These are phyloP conservation scores for Drosophila prolongata DNA, from an alignment of 2,888 invertebrate species.

Conservation along the genomic window DNA sequence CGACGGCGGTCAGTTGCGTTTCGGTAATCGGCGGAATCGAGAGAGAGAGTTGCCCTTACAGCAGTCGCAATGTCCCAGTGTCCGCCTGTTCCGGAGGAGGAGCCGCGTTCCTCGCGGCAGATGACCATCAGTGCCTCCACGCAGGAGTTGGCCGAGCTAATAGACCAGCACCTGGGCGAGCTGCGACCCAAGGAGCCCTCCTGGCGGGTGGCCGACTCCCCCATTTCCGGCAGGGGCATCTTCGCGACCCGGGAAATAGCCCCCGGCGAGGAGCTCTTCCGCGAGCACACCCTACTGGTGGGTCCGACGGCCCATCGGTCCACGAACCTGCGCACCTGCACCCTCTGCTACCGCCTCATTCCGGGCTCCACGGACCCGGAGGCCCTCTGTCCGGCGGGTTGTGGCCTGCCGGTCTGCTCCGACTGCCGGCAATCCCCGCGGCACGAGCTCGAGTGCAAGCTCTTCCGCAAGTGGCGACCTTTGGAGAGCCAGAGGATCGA, in stretches of 20 bases:
- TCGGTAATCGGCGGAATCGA: constrained; percentile 19
- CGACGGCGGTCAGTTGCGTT: constrained; percentile 17
- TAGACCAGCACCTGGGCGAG: constrained; percentile 77
- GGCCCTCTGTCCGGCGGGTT: constrained; percentile 86
- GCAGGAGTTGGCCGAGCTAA: constrained; percentile 71
- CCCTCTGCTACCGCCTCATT: constrained; percentile 86
- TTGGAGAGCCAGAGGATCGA: constrained; percentile 82
- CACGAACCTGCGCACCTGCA: constrained; percentile 87
- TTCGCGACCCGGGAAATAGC: constrained; percentile 88
- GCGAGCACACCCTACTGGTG: constrained; percentile 88
- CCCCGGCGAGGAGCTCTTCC: constrained; percentile 89
- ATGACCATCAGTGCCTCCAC: constrained; percentile 68
- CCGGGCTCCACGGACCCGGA: constrained; percentile 71
- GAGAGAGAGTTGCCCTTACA: constrained; percentile 1
- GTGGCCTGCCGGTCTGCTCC: constrained; percentile 89
- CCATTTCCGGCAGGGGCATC: constrained; percentile 89
- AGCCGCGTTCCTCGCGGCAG: constrained; percentile 28
- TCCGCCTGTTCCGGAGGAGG: constrained; percentile 4
- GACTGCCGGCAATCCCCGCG: constrained; percentile 86
- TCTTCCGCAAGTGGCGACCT: constrained; percentile 87
- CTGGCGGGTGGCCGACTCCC: constrained; percentile 88
- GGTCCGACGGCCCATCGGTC: constrained; percentile 88
- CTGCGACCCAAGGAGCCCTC: constrained; percentile 62
- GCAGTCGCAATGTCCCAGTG: constrained; percentile 11
- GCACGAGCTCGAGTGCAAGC: constrained; percentile 88